These are phyloP conservation scores for Idaea biselata DNA, from an alignment of 2,888 invertebrate species.

Conservation along the genomic window DNA sequence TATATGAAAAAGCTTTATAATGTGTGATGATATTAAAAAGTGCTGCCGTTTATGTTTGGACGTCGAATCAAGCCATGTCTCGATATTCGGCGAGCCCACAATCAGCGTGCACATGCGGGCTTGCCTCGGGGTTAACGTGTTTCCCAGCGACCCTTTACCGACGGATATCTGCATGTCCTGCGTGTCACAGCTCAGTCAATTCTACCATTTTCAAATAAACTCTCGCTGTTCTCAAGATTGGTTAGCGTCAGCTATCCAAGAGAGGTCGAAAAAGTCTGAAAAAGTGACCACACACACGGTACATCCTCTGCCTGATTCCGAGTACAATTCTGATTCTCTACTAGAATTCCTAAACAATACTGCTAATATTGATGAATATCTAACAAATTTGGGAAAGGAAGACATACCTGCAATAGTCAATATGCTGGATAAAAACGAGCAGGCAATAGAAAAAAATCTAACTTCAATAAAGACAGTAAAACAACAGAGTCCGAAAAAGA, in stretches of 20 bases:
- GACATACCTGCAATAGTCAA: slow-evolving; percentile 72
- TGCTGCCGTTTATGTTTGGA: slow-evolving; percentile 72
- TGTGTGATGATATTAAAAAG: slow-evolving; percentile 57
- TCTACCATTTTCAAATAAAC: slow-evolving; percentile 71
- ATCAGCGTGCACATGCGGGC: slow-evolving; percentile 65
- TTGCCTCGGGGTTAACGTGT: slow-evolving; percentile 58
- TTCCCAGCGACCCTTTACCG: slow-evolving; percentile 57
- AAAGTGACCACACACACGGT: slow-evolving; percentile 55
- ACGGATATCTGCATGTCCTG: slow-evolving; percentile 64
- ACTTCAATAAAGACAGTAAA: slow-evolving; percentile 40
- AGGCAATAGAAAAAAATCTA: slow-evolving; percentile 39
- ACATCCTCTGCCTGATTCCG: slow-evolving; percentile 71
- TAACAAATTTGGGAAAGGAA: slow-evolving; percentile 70
- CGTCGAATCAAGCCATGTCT: slow-evolving; percentile 56
- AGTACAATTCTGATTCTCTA: slow-evolving; percentile 74
- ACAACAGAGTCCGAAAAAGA: slow-evolving; percentile 58
- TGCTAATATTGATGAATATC: slow-evolving; percentile 69
- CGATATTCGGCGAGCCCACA: slow-evolving; percentile 60
- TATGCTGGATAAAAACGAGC: slow-evolving; percentile 65
- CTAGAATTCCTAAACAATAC: slow-evolving; percentile 73
- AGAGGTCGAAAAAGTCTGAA: slow-evolving; percentile 49
- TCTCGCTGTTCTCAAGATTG: slow-evolving; percentile 72
- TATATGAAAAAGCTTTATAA: slow-evolving; percentile 22
- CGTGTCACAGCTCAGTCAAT: slow-evolving; percentile 61
- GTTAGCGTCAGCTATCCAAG: slow-evolving; percentile 61